Evolutionary conservation across 2,113 vertebrate species (phyloP).

Genomic region (Castor canadensis): DNA sequence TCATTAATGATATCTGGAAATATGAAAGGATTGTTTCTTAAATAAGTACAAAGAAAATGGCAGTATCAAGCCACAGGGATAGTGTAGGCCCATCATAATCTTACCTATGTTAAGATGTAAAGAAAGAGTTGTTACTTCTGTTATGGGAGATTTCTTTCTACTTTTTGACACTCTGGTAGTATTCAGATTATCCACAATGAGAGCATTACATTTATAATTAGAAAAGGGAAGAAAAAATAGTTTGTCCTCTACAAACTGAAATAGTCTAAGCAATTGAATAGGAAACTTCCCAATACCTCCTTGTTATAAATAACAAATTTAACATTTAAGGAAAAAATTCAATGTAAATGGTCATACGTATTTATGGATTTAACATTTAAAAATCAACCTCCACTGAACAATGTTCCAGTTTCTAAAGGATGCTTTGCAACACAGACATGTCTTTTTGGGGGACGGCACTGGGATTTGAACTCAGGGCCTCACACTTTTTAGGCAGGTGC

Average conservation of each 20-base stretch:
- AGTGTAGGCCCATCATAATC: neutral
- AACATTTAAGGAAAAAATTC: constrained; percentile 64
- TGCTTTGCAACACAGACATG: too few species aligned
- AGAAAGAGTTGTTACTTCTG: neutral
- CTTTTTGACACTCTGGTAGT: constrained; percentile 19
- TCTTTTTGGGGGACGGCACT: too few species aligned
- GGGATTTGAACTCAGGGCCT: too few species aligned
- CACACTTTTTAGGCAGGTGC: too few species aligned
- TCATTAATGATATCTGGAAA: constrained; percentile 1
- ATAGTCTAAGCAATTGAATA: constrained; percentile 45
- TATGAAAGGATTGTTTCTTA: neutral
- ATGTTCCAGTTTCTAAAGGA: neutral
- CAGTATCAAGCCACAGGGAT: neutral
- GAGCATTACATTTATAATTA: constrained; percentile 40
- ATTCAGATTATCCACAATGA: constrained; percentile 34
- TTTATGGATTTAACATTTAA: constrained; percentile 68
- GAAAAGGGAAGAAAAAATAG: constrained; percentile 20
- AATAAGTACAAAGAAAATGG: constrained; percentile 5
- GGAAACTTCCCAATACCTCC: constrained; percentile 16
- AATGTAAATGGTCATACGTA: constrained; percentile 40
- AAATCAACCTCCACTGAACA: constrained; percentile 46
- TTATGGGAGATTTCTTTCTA: neutral
- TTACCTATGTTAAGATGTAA: constrained; percentile 24
- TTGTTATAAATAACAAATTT: constrained; percentile 60
- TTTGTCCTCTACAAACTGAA: constrained; percentile 33